phyloP scores from a whole-genome alignment of 1,140 invertebrate species.

The Maniola jurtina region DNA sequence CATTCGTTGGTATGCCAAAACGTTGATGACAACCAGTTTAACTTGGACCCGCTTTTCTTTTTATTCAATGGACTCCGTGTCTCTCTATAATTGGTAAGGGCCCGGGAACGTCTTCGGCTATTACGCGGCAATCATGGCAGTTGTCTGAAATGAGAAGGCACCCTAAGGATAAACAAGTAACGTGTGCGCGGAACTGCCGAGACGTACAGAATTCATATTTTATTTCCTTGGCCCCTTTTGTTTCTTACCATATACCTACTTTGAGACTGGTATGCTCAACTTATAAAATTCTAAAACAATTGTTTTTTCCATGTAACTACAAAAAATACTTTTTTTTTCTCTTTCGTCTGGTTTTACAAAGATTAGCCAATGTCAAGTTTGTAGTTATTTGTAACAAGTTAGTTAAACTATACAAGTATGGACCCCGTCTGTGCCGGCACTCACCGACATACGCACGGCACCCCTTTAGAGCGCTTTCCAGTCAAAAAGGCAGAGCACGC shows the following conservation, averaged over 20 bases:
- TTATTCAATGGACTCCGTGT: conserved; percentile 1
- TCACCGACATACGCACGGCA: too few relatives aligned
- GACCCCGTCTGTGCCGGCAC: too few relatives aligned
- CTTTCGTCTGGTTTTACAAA: too few relatives aligned
- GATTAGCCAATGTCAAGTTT: too few relatives aligned
- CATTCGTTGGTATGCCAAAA: conserved; percentile 37
- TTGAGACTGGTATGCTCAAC: not conserved
- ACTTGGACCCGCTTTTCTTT: conserved; percentile 32
- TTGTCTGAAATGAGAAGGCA: conserved; percentile 76
- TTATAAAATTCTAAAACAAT: not conserved
- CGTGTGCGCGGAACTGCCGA: conserved; percentile 74
- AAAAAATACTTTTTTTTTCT: too few relatives aligned
- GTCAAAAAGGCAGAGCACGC: too few relatives aligned
- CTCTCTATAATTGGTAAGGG: conserved; percentile 25
- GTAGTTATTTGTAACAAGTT: too few relatives aligned
- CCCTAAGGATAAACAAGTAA: conserved; percentile 78
- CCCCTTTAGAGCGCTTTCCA: too few relatives aligned
- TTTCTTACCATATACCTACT: conserved; percentile 28
- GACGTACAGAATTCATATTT: conserved; percentile 74
- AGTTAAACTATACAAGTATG: too few relatives aligned
- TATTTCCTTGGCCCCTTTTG: conserved; percentile 54
- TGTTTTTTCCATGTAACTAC: too few relatives aligned
- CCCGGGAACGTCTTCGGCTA: conserved; percentile 35
- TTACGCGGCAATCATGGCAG: conserved; percentile 74
- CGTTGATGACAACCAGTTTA: conserved; percentile 45